A percentile compares a stretch with the other conserved stretches of the same genome.
These are phyloP conservation scores for Pseudorectes ferrugineus DNA, from an alignment of 2,113 vertebrate species.

Conservation along the genomic window DNA sequence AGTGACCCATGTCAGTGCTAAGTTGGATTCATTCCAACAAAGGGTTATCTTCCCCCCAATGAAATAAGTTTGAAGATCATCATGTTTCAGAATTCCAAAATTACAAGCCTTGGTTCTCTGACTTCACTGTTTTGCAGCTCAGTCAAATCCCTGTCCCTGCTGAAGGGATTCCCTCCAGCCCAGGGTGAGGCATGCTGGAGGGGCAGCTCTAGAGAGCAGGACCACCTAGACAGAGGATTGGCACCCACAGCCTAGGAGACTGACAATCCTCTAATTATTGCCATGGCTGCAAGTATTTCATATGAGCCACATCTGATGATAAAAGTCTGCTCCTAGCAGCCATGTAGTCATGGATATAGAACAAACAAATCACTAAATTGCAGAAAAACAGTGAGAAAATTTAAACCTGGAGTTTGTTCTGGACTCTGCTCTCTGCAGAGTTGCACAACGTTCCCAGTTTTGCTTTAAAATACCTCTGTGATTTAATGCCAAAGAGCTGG, in stretches of 20 bases:
- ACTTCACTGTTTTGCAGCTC: not conserved
- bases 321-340: not conserved
- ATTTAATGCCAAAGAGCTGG: not conserved
- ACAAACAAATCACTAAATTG: not conserved
- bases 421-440: not conserved
- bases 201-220: not conserved
- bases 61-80: not conserved
- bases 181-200: fast-evolving
- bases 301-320: not conserved
- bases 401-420: not conserved
- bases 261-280: fast-evolving
- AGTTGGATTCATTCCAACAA: not conserved
- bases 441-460: not conserved
- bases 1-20: not conserved
- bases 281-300: not conserved
- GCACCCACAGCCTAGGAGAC: not conserved
- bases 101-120: not conserved
- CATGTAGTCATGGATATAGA: not conserved
- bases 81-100: not conserved
- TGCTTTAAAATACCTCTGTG: not conserved
- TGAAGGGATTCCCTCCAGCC: not conserved
- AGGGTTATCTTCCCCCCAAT: not conserved
- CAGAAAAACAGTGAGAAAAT: not conserved
- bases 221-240: not conserved
- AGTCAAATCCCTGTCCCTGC: not conserved